Evolutionary conservation across 2,113 vertebrate genomes (phyloP).

Genomic region (Microtus richardsoni): DNA sequence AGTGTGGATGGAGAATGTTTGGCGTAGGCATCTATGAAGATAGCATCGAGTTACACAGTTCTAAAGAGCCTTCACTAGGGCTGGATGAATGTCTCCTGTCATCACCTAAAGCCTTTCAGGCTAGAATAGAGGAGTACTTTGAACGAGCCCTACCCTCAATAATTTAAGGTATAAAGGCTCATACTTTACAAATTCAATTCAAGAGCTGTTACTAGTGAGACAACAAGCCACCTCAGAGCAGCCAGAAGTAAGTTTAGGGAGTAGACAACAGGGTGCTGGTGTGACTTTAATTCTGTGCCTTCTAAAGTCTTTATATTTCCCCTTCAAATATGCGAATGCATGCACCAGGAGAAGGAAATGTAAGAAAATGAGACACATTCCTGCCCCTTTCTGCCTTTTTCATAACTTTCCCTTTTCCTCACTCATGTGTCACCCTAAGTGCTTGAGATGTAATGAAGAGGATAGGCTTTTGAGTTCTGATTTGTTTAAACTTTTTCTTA

Average conservation of each 20-base stretch:
- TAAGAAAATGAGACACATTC: slow-evolving; percentile 67
- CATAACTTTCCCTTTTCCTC: neutral
- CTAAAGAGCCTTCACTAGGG: slow-evolving; percentile 11
- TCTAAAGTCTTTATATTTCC: slow-evolving; percentile 60
- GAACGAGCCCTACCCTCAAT: neutral
- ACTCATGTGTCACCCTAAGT: neutral
- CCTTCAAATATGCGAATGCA: slow-evolving; percentile 37
- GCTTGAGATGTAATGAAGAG: neutral
- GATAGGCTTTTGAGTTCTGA: slow-evolving; percentile 43
- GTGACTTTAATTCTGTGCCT: slow-evolving; percentile 62
- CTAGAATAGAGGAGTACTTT: slow-evolving; percentile 14
- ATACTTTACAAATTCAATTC: slow-evolving; percentile 60
- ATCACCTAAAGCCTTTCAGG: neutral
- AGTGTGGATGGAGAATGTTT: slow-evolving; percentile 35
- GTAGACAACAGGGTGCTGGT: slow-evolving; percentile 58
- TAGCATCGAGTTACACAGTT: slow-evolving; percentile 30
- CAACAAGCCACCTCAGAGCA: slow-evolving; percentile 47
- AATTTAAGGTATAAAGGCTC: slow-evolving; percentile 45
- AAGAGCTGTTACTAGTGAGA: slow-evolving; percentile 58
- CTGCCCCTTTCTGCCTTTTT: neutral
- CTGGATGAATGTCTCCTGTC: neutral
- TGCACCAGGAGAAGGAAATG: slow-evolving; percentile 47
- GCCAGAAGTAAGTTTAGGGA: slow-evolving; percentile 51
- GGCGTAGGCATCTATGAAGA: slow-evolving; percentile 57
- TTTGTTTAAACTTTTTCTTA: slow-evolving; percentile 1